These are phyloP conservation scores for Oikopleura vanhoeffeni DNA, from an alignment of 23 tunicate species.

Conservation along the genomic window DNA sequence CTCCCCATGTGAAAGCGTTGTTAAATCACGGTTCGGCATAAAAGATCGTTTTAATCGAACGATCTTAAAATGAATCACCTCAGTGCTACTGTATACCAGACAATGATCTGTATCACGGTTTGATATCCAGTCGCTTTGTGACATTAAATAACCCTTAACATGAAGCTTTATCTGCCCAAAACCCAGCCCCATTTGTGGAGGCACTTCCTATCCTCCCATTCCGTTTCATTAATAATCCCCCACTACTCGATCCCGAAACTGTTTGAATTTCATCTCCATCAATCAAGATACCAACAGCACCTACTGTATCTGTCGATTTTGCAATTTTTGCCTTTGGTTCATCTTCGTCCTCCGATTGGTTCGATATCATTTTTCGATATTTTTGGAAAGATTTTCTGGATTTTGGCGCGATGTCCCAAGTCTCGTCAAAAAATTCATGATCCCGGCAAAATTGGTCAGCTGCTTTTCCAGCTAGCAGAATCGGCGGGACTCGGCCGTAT, in stretches of 20 bases:
- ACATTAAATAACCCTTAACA: no score
- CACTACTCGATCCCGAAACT: background rate
- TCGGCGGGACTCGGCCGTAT: conserved; percentile 2
- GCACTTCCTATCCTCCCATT: background rate
- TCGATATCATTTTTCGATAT: no score
- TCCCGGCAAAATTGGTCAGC: background rate
- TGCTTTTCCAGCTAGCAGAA: background rate
- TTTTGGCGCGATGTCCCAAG: background rate
- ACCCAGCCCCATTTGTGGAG: background rate
- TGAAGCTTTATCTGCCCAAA: background rate
- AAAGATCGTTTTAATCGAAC: no score
- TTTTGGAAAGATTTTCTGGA: background rate
- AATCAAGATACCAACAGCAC: background rate
- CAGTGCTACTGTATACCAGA: no score
- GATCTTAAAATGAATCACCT: no score
- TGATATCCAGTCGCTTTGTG: no score
- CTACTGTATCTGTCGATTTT: background rate
- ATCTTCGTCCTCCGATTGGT: background rate
- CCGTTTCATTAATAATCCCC: background rate
- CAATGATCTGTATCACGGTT: no score
- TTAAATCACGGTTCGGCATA: no score
- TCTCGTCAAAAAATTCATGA: background rate
- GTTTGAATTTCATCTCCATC: background rate
- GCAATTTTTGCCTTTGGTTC: background rate
- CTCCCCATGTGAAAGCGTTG: no score